Evolutionary conservation across 2,888 invertebrate species (phyloP), one percentile per base, ranked within the genome.

Genomic region (Tachina fera): DNA sequence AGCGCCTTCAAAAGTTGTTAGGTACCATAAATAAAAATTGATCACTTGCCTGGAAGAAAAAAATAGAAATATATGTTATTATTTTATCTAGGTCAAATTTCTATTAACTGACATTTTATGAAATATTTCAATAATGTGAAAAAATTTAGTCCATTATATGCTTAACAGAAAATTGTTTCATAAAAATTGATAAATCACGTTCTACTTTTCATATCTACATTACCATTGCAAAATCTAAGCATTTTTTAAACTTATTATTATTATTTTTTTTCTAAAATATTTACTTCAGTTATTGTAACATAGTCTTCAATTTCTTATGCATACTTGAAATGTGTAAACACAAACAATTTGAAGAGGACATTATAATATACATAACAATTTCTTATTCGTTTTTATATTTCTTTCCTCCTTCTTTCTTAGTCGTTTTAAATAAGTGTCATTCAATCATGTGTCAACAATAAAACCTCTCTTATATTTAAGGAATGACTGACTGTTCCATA

Each of bases 381-480:
- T 31, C 4, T 53, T 43, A 53, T 43, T 43, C 16, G 11, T 8
- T 43, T n/a, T 19, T 70, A 31, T 53, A 16, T 47, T 60, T 41
- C 31, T 61, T 67, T 56, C 9, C 53, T 74, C 14, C 22, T 45
- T 56, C 9, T 61, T 53, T 61, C 10, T 61, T 4, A 43, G 4
- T 61, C 5, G 41, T 56, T 70, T 78, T 65, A 74, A 72, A 74
- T 82, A 65, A 70, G 49, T 58, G 78, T 82, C 85, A 65, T 51
- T 85, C 85, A 82, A 19, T 85, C 78, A 78, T 65, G 75, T 82
- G 85, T 85, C 85, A 85, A 82, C 78, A 51, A 14, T 22, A 39
- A 63, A 71, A 80, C 41, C 51, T 79, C 41, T 58, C 19, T 68
- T 77, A 14, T 68, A 49, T 58, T 77, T 60, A 1, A 68, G 39